phyloP scores from a whole-genome alignment of 2,888 invertebrate genomes.

The Aphodius sticticus region DNA sequence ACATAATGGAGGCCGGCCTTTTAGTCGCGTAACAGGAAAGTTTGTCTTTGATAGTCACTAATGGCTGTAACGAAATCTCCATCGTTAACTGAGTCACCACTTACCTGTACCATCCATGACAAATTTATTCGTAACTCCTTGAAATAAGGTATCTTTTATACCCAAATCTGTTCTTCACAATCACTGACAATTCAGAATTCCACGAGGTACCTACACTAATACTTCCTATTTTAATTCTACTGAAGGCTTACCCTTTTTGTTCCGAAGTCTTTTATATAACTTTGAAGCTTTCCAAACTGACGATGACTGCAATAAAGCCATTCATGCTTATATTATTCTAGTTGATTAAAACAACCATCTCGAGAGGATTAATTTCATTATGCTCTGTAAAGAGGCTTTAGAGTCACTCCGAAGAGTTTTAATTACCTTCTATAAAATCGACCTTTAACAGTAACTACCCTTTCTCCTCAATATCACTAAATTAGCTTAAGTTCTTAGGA shows the following conservation, averaged over 20 bases:
- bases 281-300: neutral
- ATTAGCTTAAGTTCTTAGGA: neutral
- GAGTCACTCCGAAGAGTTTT: neutral
- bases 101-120: no score
- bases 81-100: no score
- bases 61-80: no score
- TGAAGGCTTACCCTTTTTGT: no score
- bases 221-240: no score
- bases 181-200: no score
- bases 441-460: neutral
- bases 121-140: no score
- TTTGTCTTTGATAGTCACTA: neutral
- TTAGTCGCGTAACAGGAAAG: neutral
- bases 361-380: neutral
- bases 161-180: no score
- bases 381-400: neutral
- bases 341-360: neutral
- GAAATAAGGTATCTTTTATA: no score
- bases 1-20: neutral
- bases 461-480: neutral
- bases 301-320: neutral
- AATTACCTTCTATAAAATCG: neutral
- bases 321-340: neutral
- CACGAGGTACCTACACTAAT: no score
- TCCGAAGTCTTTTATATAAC: neutral